Evolutionary conservation across 1,140 invertebrate genomes (phyloP), one percentile per base, ranked within the genome.

Genomic region (Muscidifurax raptorellus): DNA sequence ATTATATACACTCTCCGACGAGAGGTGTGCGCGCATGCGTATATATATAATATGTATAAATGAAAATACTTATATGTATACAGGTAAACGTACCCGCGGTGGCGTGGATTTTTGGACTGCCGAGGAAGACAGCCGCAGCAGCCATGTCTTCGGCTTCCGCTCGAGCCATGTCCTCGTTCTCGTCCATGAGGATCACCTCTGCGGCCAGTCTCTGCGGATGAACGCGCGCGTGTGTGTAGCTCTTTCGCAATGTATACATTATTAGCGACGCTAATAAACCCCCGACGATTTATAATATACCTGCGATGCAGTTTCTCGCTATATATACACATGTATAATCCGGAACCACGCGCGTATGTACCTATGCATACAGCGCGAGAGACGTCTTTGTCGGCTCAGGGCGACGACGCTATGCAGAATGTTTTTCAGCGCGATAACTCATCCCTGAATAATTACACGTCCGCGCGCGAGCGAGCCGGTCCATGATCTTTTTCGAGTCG

Each of bases 71-170:
- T 10, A 27, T 3, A 27, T 28, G 13, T 27, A 67, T 7, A 67
- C 6, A 74, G 0, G 75, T 18, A 64, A 15, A 28, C 66, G 88
- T 87, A 91, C 91, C 90, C 89, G 90, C 91, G 6, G 90, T 91
- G 15, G 89, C 90, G 32, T 87, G 69, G 85, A 92, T 89, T 86
- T 86, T 89, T 30, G 90, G 88, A 82, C 91, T 90, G 32, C 91
- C 91, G 15, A 91, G 87, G 88, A 95, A 95, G 27, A 94, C 92
- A 7, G 94, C 92, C 32, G 94, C 95, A 88, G 95, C 95, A 82
- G 94, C 92, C 77, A 95, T 90, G 88, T 95, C 94, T 90, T 94
- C 92, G 90, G 94, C 93, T 90, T 96, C 95, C 74, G 95, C 95
- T 85, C 94, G 93, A 27, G 95, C 91, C 80, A 95, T 94, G 84